These are phyloP conservation scores for Pteria penguin DNA, from an alignment of 2,888 invertebrate genomes.

Conservation along the genomic window DNA sequence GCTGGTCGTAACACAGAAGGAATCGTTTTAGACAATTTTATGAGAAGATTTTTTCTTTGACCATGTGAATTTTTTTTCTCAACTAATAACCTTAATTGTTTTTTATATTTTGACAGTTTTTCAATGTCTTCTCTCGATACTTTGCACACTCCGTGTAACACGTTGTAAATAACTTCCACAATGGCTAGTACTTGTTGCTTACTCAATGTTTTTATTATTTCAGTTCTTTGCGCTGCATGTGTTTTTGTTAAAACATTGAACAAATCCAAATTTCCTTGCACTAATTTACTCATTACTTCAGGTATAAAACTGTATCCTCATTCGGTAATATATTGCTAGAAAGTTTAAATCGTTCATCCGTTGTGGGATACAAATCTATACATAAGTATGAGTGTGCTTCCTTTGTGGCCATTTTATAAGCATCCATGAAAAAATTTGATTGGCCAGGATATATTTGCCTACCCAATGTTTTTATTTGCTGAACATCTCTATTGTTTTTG, in stretches of 20 bases:
- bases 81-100: constrained; percentile 36
- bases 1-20: constrained; percentile 25
- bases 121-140: constrained; percentile 38
- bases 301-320: constrained; percentile 37
- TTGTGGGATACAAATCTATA: constrained; percentile 34
- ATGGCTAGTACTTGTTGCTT: constrained; percentile 36
- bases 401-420: constrained; percentile 35
- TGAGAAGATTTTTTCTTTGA: constrained; percentile 20
- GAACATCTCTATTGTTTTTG: constrained; percentile 39
- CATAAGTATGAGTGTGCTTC: constrained; percentile 30
- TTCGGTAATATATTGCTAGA: constrained; percentile 39
- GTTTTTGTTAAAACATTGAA: constrained; percentile 33
- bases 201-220: constrained; percentile 25
- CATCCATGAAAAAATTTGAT: constrained; percentile 44
- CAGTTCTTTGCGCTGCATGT: constrained; percentile 22
- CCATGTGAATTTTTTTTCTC: constrained; percentile 20
- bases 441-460: constrained; percentile 46
- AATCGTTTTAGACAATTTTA: constrained; percentile 30
- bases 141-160: constrained; percentile 37
- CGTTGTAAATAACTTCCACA: constrained; percentile 47
- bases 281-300: constrained; percentile 2
- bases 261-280: constrained; percentile 18
- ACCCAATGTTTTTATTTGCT: constrained; percentile 43
- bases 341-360: constrained; percentile 30
- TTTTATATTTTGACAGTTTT: constrained; percentile 28